Percentiles rank a stretch among this genome's conserved stretches.
Conservation (phyloP, 2,797 vertebrate species). For the Melanogrammus aeglefinus region DNA sequence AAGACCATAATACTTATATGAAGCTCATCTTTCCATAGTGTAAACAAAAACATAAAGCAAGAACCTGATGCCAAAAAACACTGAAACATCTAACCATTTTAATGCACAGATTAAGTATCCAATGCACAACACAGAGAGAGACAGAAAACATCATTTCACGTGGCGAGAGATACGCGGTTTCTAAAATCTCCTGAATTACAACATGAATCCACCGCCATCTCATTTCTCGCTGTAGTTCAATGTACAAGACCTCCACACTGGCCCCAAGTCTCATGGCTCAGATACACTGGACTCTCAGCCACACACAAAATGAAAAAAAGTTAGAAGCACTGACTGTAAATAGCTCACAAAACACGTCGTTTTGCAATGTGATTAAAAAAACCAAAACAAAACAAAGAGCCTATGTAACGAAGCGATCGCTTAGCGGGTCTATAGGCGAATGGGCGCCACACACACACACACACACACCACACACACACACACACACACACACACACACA, state of each 20-base stretch:
- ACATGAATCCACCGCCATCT: neutral
- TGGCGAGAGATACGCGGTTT: conserved; percentile 25
- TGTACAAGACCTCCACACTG: neutral
- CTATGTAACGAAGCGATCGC: neutral
- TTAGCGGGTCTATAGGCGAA: too few species aligned
- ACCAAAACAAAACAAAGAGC: neutral
- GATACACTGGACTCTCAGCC: neutral
- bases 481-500: too few species aligned
- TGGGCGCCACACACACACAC: too few species aligned
- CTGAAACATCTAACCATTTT: conserved; percentile 68
- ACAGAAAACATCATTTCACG: conserved; percentile 25
- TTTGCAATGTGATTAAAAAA: neutral
- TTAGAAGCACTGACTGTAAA: conserved; percentile 11
- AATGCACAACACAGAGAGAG: conserved; percentile 55
- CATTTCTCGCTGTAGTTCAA: neutral
- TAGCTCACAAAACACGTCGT: conserved; percentile 25
- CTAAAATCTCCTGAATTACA: conserved; percentile 22
- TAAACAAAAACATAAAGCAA: conserved; percentile 53
- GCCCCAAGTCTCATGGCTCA: neutral
- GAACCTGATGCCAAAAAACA: conserved; percentile 41
- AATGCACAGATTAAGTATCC: conserved; percentile 66
- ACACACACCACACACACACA: too few species aligned
- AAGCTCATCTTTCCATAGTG: conserved; percentile 20
- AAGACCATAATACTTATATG: conserved; percentile 41
- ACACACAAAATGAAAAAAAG: conserved; percentile 27